phyloP scores from a whole-genome alignment of 2,888 invertebrate genomes.

The Mythimna ferrago region DNA sequence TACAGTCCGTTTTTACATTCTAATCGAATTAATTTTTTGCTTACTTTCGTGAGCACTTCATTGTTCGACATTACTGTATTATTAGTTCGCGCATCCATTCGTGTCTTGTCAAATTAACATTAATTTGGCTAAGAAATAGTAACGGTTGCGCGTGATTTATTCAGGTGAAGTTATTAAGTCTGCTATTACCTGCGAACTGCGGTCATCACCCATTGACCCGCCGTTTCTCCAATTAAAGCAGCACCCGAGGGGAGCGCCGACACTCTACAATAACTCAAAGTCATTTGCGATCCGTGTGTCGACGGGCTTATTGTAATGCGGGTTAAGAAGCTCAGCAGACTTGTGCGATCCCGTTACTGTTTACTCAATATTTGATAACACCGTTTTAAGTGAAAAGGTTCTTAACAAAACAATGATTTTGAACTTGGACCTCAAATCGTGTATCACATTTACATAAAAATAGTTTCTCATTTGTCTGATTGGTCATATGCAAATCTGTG shows the following conservation, averaged over 20 bases:
- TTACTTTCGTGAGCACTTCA: conserved; percentile 66
- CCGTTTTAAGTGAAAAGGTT: conserved; percentile 44
- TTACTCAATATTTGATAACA: conserved; percentile 33
- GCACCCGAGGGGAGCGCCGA: conserved; percentile 73
- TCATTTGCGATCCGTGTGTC: conserved; percentile 54
- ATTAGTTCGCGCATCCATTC: conserved; percentile 82
- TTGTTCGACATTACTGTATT: conserved; percentile 76
- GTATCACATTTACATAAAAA: conserved; percentile 47
- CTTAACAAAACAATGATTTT: conserved; percentile 25
- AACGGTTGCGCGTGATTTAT: conserved; percentile 82
- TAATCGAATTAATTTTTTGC: conserved; percentile 77
- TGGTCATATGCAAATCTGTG: conserved; percentile 61
- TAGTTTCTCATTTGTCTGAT: conserved; percentile 51
- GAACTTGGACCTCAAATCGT: conserved; percentile 55
- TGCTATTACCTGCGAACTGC: conserved; percentile 71
- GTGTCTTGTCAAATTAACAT: conserved; percentile 82
- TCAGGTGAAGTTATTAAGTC: conserved; percentile 80
- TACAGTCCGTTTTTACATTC: conserved; percentile 64
- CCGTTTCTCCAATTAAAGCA: conserved; percentile 79
- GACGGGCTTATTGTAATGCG: conserved; percentile 34
- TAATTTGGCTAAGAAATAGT: conserved; percentile 77
- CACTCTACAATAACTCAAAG: conserved; percentile 68
- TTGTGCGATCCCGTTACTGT: conserved; percentile 43
- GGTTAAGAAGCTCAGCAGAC: conserved; percentile 55
- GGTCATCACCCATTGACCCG: conserved; percentile 83